Base-by-base conservation (phyloP, 2,797 vertebrate genomes). In the Brachyrhaphis roseni region DNA sequence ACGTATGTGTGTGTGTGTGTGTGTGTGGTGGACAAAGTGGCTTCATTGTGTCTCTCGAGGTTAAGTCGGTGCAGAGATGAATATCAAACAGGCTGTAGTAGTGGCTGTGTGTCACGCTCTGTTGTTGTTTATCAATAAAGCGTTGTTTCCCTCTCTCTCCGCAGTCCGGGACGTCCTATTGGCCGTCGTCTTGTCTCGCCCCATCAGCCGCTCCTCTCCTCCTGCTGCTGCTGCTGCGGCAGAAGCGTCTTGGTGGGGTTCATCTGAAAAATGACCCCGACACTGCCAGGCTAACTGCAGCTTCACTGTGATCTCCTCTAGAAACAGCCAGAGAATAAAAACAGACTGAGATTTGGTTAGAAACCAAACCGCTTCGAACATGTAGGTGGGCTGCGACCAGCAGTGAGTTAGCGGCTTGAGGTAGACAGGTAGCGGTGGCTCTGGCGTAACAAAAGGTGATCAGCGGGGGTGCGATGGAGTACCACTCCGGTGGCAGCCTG, bases 401-500 rank as follows among this genome's bases (percentile, higher is more conserved):
- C 8, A 59, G 66, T 66, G 78, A 18, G 81, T 83, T 86, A 88
- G 91, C 87, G 1, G 86, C 85, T 75, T 31, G 78, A 23, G 64
- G 80, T 6, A 3, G 85, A 82, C 74, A 4, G 68, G 74, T 64
- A 85, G 84, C 87, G 41, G 91, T 92, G 93, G 92, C 89, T 79
- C 66, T 70, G 66, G 68, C 68, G 41, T 71, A 71, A 71, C 68
- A 43, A 41, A 71, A 11, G 68, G 68, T 8, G 41, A n/a, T 43
- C 68, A 92, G 93, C 94, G 23, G 94, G 93, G 95, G 95, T 93
- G 94, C 59, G 74, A 95, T 96, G 95, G 95, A 96, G 95, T 96
- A 96, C 95, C 96, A 95, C 93, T 94, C 95, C 72, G 91, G 95
- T 90, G 95, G 95, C 83, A 96, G 95, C 91, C 94, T 96, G 94